A percentile compares a stretch with the other conserved stretches of the same genome.
Evolutionary conservation across 2,113 vertebrate species (phyloP).

Genomic region (Nyctereutes procyonoides): DNA sequence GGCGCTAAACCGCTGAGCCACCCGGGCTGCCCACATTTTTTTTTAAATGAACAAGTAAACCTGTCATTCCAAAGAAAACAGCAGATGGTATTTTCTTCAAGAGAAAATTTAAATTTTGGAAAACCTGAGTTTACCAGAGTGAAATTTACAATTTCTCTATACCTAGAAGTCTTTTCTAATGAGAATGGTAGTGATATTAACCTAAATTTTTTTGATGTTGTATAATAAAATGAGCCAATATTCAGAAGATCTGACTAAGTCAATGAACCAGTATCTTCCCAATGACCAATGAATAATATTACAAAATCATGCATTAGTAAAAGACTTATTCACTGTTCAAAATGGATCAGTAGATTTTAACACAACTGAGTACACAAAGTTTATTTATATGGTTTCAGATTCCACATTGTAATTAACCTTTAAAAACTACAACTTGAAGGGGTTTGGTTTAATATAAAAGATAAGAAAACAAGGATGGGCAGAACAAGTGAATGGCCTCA

Average conservation of each 20-base stretch:
- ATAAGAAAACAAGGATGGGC: background rate
- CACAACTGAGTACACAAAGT: background rate
- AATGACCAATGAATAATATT: background rate
- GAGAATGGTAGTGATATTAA: background rate
- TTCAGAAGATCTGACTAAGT: slow-evolving; percentile 2
- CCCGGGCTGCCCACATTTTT: no score
- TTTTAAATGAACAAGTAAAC: background rate
- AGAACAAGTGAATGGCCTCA: background rate
- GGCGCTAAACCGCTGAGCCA: no score
- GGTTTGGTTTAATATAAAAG: background rate
- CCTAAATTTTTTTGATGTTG: background rate
- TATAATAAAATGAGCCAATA: slow-evolving; percentile 9
- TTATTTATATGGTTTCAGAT: background rate
- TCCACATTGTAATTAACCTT: background rate
- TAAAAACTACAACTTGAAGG: background rate
- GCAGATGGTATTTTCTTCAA: background rate
- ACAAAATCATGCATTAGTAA: background rate
- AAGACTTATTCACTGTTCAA: slow-evolving; percentile 35
- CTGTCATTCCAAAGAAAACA: background rate
- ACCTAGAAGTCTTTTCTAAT: background rate
- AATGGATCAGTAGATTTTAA: background rate
- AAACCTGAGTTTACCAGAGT: background rate
- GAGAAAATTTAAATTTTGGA: slow-evolving; percentile 30
- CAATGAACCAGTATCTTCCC: slow-evolving; percentile 4
- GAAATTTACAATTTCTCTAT: background rate